Evolutionary conservation across 2,113 vertebrate species (phyloP).

Genomic region (Oreotrochilus melanogaster): DNA sequence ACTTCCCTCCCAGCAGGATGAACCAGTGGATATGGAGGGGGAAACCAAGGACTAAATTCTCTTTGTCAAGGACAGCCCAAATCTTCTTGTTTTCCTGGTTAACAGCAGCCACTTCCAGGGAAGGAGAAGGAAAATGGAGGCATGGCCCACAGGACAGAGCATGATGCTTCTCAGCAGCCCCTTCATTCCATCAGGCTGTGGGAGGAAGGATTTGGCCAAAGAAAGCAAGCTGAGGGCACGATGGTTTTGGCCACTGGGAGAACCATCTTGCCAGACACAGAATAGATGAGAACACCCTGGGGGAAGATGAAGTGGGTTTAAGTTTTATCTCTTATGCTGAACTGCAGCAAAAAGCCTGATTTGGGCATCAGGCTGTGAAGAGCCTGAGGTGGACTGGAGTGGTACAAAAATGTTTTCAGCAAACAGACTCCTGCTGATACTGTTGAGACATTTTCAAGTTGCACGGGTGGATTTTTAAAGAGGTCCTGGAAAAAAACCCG

Average conservation of each 20-base stretch:
- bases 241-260: background rate
- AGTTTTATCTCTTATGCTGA: background rate
- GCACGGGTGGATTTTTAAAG: background rate
- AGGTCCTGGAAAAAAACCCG: fast-evolving
- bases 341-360: background rate
- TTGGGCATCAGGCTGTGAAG: background rate
- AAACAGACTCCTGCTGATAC: fast-evolving
- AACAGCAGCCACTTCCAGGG: background rate
- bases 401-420: background rate
- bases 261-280: background rate
- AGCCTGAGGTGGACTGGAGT: background rate
- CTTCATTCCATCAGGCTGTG: background rate
- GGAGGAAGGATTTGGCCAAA: background rate
- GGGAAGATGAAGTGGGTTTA: background rate
- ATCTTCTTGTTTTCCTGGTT: background rate
- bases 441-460: background rate
- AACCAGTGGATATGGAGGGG: background rate
- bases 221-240: background rate
- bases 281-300: background rate
- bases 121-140: background rate
- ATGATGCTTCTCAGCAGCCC: background rate
- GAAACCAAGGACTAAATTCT: background rate
- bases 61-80: background rate
- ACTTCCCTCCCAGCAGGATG: background rate
- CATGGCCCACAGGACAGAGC: background rate